Evolutionary conservation across 1,140 invertebrate genomes (phyloP).

Genomic region (Pogonomyrmex californicus): DNA sequence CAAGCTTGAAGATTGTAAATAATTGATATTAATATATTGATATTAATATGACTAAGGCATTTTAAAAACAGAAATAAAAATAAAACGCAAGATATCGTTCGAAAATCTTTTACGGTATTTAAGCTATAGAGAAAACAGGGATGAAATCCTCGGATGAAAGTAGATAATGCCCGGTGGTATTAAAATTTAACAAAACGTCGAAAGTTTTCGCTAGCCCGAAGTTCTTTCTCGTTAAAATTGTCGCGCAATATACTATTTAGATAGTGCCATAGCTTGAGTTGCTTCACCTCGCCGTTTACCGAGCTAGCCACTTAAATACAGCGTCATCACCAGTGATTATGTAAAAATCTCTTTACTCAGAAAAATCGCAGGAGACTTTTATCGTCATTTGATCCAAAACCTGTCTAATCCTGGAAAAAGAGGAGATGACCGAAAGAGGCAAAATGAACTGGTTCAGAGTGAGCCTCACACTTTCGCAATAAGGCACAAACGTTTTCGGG

Average conservation of each 20-base stretch:
- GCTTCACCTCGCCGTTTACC: conserved; percentile 2
- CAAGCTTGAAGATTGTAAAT: neutral
- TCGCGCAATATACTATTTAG: conserved; percentile 53
- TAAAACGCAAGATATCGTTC: neutral
- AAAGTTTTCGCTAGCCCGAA: conserved; percentile 39
- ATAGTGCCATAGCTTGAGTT: neutral
- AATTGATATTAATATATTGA: neutral
- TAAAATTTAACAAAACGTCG: conserved; percentile 43
- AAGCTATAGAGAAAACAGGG: neutral
- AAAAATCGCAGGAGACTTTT: conserved; percentile 50
- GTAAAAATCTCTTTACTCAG: conserved; percentile 52
- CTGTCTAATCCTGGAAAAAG: neutral
- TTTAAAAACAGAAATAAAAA: neutral
- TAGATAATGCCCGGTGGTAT: conserved; percentile 27
- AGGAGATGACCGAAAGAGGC: neutral
- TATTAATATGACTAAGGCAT: neutral
- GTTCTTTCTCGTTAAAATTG: conserved; percentile 51
- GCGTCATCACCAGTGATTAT: conserved; percentile 53
- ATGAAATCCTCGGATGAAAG: neutral
- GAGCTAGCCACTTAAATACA: conserved; percentile 51
- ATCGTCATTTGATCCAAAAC: conserved; percentile 21
- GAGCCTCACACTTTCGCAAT: conserved; percentile 8
- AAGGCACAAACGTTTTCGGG: neutral
- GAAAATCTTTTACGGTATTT: neutral
- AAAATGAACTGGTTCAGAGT: neutral